Conservation (phyloP, 2,797 vertebrate species). For the Xerus rutilus region DNA sequence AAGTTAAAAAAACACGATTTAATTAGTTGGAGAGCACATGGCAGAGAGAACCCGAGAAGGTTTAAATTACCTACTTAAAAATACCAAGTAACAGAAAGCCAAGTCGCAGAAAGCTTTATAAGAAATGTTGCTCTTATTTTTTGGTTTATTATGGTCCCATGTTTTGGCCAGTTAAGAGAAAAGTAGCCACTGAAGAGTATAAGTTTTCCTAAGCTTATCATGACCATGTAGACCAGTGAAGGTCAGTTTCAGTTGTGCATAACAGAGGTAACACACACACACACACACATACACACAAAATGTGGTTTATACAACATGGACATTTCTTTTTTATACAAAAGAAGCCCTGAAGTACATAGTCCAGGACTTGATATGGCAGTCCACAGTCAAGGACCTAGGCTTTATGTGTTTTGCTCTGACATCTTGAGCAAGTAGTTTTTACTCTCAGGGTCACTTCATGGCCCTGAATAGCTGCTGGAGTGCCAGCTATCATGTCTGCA, state of each 20-base stretch:
- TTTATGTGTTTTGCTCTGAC: neutral
- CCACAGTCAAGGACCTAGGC: too few species aligned
- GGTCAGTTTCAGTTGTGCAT: conserved; percentile 25
- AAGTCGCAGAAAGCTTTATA: conserved; percentile 52
- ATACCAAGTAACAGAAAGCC: conserved; percentile 49
- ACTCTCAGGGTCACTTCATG: neutral
- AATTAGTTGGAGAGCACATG: neutral
- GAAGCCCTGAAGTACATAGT: neutral
- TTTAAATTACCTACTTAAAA: conserved; percentile 71
- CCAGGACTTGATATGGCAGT: neutral
- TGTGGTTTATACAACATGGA: neutral
- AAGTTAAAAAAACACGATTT: neutral
- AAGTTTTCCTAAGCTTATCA: conserved; percentile 11
- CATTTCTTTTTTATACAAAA: neutral
- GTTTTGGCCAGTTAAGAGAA: conserved; percentile 7
- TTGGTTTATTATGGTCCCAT: conserved; percentile 56
- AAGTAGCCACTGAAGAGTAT: neutral
- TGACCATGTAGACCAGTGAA: neutral
- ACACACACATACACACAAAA: too few species aligned
- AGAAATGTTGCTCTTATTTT: conserved; percentile 28
- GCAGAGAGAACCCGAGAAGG: neutral
- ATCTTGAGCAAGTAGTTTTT: neutral
- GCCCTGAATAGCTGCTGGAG: neutral
- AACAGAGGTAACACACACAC: neutral
- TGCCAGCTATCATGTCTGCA: neutral